Evolutionary conservation across 2,797 vertebrate species (phyloP).

Genomic region (Apodemus agrarius): DNA sequence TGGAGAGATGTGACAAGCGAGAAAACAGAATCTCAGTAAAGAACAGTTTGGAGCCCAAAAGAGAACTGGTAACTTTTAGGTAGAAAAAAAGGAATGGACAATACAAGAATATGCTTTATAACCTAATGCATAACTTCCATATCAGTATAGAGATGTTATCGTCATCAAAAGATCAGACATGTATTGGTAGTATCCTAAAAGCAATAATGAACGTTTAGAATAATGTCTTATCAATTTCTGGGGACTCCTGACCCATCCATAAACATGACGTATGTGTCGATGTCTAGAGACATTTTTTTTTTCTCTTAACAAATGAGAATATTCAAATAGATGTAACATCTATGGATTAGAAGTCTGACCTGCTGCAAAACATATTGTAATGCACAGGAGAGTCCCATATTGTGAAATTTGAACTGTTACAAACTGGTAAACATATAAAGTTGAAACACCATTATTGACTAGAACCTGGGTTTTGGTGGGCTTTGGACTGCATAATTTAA

Average conservation of each 20-base stretch:
- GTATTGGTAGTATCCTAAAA: neutral
- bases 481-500: neutral
- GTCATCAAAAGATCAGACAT: neutral
- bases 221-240: neutral
- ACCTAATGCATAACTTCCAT: neutral
- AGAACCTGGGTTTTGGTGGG: neutral
- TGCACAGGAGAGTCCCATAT: neutral
- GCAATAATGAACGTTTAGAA: neutral
- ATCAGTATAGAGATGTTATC: neutral
- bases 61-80: neutral
- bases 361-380: neutral
- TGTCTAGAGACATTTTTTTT: neutral
- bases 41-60: neutral
- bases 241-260: neutral
- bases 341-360: neutral
- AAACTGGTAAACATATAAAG: neutral
- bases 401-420: neutral
- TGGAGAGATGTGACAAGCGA: neutral
- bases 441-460: neutral
- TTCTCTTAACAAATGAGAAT: neutral
- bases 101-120: neutral
- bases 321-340: neutral
- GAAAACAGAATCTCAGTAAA: neutral
- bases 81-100: neutral
- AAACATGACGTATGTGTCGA: rapidly evolving